A percentile compares a stretch with the other conserved stretches of the same genome.
These are phyloP conservation scores for Drosophila macrospina DNA, from an alignment of 2,888 invertebrate genomes.

Conservation along the genomic window DNA sequence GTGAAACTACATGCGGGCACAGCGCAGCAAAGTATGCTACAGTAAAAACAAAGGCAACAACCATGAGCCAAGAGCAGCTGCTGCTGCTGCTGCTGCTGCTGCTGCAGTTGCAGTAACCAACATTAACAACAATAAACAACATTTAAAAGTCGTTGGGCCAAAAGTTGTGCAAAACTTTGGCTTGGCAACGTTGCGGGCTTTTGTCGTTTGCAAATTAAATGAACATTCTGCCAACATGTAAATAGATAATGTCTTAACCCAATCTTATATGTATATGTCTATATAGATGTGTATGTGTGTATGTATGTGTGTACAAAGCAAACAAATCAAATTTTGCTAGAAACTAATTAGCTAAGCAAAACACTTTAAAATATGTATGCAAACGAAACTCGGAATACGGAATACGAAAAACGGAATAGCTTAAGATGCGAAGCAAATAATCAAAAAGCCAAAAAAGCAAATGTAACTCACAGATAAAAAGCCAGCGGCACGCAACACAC, in stretches of 20 bases:
- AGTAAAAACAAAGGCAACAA: slow-evolving; percentile 14
- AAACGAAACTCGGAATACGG: slow-evolving; percentile 28
- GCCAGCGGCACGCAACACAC: slow-evolving; percentile 33
- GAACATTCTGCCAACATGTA: slow-evolving; percentile 72
- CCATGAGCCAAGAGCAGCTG: neutral
- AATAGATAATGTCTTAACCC: slow-evolving; percentile 69
- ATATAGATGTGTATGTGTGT: slow-evolving; percentile 7
- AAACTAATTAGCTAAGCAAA: slow-evolving; percentile 71
- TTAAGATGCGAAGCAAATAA: slow-evolving; percentile 76
- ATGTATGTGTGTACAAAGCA: slow-evolving; percentile 25
- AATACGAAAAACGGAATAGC: slow-evolving; percentile 43
- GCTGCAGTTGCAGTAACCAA: slow-evolving; percentile 35
- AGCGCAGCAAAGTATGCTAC: slow-evolving; percentile 61
- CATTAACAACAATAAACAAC: slow-evolving; percentile 71
- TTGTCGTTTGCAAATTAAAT: slow-evolving; percentile 72
- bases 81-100: slow-evolving; percentile 28
- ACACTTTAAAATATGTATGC: slow-evolving; percentile 50
- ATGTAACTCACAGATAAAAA: slow-evolving; percentile 75
- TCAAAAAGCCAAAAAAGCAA: slow-evolving; percentile 81
- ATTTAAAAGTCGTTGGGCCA: slow-evolving; percentile 72
- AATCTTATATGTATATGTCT: slow-evolving; percentile 25
- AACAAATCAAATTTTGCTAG: slow-evolving; percentile 51
- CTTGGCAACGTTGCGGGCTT: slow-evolving; percentile 55
- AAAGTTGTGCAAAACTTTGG: slow-evolving; percentile 59
- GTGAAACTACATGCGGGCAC: slow-evolving; percentile 69